phyloP scores from a whole-genome alignment of 2,888 invertebrate genomes.

The Tenthredo mesomela region DNA sequence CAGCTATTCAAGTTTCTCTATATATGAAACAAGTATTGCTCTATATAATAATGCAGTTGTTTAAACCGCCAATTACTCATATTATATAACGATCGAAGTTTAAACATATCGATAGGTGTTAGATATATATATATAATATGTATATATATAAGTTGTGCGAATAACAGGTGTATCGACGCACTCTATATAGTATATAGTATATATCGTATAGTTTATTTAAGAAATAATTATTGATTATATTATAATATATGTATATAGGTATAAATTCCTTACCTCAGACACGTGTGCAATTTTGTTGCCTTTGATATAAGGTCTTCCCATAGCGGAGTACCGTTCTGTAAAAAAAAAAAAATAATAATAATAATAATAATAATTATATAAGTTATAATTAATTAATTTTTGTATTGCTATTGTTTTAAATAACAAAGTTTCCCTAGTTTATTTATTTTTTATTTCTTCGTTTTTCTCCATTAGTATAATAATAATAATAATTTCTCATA shows the following conservation, averaged over 20 bases:
- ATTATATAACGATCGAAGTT: background rate
- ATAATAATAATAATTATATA: no score
- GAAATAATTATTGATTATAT: background rate
- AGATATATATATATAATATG: background rate
- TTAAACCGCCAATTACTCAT: background rate
- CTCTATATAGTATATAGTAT: background rate
- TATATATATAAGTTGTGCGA: background rate
- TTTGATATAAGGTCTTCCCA: conserved; percentile 98
- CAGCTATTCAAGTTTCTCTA: background rate
- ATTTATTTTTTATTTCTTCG: no score
- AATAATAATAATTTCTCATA: no score
- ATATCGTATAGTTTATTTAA: background rate
- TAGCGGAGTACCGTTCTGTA: conserved; percentile 94
- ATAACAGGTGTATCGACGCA: background rate
- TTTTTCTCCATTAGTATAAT: background rate
- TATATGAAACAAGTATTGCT: background rate
- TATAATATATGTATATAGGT: no score
- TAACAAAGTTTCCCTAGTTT: background rate
- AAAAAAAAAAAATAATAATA: conserved; percentile 75
- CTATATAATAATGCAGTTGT: background rate
- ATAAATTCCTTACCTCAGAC: conserved; percentile 88
- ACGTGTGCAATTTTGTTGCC: conserved; percentile 96
- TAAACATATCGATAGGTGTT: background rate
- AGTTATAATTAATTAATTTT: background rate
- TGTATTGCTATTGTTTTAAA: background rate